Conservation (phyloP, 2,113 vertebrate species). For the Collichthys lucidus region DNA sequence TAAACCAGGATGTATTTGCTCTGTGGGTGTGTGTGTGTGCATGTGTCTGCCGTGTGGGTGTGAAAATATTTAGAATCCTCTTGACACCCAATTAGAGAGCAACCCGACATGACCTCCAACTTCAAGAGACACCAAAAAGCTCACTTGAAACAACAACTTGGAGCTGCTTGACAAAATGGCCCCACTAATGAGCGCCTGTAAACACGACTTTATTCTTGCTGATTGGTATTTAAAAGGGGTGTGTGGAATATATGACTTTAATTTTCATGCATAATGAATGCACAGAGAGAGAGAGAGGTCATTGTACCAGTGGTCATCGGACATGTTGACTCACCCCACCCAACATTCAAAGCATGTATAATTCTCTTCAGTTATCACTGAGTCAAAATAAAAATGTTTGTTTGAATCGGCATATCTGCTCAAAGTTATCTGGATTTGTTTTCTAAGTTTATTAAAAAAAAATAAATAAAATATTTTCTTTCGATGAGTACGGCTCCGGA, state of each 20-base stretch:
- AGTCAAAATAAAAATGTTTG: no score
- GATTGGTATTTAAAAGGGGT: constrained; percentile 62
- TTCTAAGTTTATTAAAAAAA: no score
- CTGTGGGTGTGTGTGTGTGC: no score
- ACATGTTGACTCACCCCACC: background rate
- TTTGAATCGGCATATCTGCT: background rate
- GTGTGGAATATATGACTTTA: constrained; percentile 19
- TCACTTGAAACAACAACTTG: constrained; percentile 77
- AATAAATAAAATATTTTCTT: background rate
- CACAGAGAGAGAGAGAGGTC: background rate
- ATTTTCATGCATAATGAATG: constrained; percentile 48
- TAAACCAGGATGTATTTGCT: constrained; percentile 75
- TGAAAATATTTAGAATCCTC: constrained; percentile 82
- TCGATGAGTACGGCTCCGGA: background rate
- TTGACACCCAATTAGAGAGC: constrained; percentile 83
- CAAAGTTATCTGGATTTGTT: background rate
- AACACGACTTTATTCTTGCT: constrained; percentile 70
- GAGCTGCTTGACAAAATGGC: constrained; percentile 75
- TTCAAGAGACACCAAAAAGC: constrained; percentile 75
- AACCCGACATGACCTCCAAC: constrained; percentile 74
- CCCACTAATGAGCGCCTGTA: constrained; percentile 71
- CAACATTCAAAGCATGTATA: background rate
- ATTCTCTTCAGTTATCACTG: background rate
- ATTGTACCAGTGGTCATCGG: constrained; percentile 19
- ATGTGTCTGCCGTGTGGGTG: constrained; percentile 54